Base-by-base conservation (phyloP, 2,113 vertebrate genomes). In the Otus sunia region DNA sequence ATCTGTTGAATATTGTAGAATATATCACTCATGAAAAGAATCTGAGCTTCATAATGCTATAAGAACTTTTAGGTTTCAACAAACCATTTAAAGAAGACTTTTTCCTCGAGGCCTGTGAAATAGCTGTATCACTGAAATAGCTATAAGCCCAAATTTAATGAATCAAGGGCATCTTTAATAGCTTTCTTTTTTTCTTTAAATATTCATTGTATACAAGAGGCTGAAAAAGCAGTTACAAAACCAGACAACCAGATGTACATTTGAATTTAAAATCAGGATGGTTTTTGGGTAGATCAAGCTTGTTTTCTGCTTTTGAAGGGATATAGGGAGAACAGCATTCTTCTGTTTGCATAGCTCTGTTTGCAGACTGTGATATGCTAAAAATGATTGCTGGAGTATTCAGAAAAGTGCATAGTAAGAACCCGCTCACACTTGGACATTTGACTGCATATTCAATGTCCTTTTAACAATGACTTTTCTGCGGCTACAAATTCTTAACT, bases 301-400 rank as follows among this genome's bases (percentile, higher is more conserved):
- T 96, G 23, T 27, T 79, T 90, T 87, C 50, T 64, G 36, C 45
- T 62, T 95, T 90, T 89, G 84, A 94, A 91, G 69, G 72, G 87
- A 92, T 69, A 84, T 25, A 30, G 14, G 21, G 30, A 94, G 73
- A 91, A 67, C 2, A 59, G 34, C n/a, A 52, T 56, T 88, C 50
- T 86, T 91, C 75, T 82, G 22, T 94, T 93, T 89, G 58, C 68
- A 36, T 32, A 94, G 69, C 32, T 55, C 43, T 79, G 63, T 87
- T 87, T 94, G 52, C 36, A 94, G 79, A 55, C 25, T 39, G 76
- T 22, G 34, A 67, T 71, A 45, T 64, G 53, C 36, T 88, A 75
- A 86, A 41, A 84, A 5, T 47, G 86, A 90, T 78, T 95, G 76
- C 68, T 93, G 64, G 67, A 68, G 69, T 89, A 81, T 60, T 86